These are phyloP conservation scores for Parnassius orleans DNA, from an alignment of 2,888 invertebrate species.

Conservation along the genomic window DNA sequence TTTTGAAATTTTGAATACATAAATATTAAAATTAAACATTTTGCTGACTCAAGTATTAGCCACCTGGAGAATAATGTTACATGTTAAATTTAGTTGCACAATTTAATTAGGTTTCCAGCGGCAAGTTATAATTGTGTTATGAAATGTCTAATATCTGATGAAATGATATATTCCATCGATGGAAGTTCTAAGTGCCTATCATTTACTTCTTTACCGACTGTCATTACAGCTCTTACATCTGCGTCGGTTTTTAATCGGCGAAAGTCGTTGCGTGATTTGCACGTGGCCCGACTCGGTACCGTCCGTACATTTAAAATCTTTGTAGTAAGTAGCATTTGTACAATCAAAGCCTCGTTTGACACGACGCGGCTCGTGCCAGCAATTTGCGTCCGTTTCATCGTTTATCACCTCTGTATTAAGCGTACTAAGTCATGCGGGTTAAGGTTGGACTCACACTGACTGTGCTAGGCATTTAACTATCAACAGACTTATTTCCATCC, in stretches of 20 bases:
- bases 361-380: conserved; percentile 27
- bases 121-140: conserved; percentile 14
- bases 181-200: conserved; percentile 2
- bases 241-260: conserved; percentile 64
- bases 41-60: neutral
- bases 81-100: conserved; percentile 9
- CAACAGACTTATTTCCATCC: too few species aligned
- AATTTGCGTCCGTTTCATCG: conserved; percentile 1
- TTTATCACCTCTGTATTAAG: neutral
- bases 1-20: too few species aligned
- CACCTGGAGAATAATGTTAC: neutral
- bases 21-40: too few species aligned
- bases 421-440: conserved; percentile 1
- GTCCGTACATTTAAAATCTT: conserved; percentile 39
- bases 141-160: conserved; percentile 11
- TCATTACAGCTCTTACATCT: conserved; percentile 42
- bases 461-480: too few species aligned
- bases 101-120: conserved; percentile 13
- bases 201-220: conserved; percentile 48
- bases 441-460: neutral
- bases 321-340: conserved; percentile 33
- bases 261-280: conserved; percentile 71
- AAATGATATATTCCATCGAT: conserved; percentile 17
- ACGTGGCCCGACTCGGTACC: conserved; percentile 55
- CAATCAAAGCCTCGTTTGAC: conserved; percentile 37